Evolutionary conservation across 1,140 invertebrate species (phyloP).

Genomic region (Bradysia coprophila): DNA sequence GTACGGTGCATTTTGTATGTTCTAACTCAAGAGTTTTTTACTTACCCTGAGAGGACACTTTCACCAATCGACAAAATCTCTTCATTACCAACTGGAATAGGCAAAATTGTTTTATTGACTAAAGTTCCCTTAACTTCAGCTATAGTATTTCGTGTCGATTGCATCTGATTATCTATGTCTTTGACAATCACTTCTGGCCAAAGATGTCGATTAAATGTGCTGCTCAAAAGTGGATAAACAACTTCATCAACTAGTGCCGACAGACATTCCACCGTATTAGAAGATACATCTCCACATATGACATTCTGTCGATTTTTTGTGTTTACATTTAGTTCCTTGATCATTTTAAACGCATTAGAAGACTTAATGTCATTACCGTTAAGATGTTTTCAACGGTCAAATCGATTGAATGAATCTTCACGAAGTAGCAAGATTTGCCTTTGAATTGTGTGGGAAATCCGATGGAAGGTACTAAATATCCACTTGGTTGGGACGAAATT

Average conservation of each 20-base stretch:
- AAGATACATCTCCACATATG: too few species aligned
- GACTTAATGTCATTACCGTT: too few species aligned
- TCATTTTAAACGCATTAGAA: too few species aligned
- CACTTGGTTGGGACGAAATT: not conserved
- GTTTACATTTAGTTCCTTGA: too few species aligned
- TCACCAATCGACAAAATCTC: slow-evolving; percentile 34
- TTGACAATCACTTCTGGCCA: slow-evolving; percentile 51
- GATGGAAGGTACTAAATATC: not conserved
- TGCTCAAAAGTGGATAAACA: slow-evolving; percentile 43
- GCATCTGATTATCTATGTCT: slow-evolving; percentile 50
- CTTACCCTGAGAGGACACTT: slow-evolving; percentile 28
- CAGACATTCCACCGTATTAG: too few species aligned
- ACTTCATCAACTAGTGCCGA: slow-evolving; percentile 56
- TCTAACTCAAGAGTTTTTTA: not conserved
- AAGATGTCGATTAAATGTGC: slow-evolving; percentile 34
- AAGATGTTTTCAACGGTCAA: not conserved
- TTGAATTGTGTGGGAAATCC: too few species aligned
- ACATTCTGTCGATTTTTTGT: too few species aligned
- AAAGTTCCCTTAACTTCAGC: slow-evolving; percentile 36
- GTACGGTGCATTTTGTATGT: not conserved
- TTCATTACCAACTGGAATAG: slow-evolving; percentile 52
- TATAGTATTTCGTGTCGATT: slow-evolving; percentile 47
- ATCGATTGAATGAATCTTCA: not conserved
- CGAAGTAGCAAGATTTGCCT: not conserved
- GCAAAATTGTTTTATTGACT: slow-evolving; percentile 32